A percentile compares a stretch with the other conserved stretches of the same genome.
Conservation (phyloP, 64 coral and sea anemone species). For the Dendrophyllia cribrosa region DNA sequence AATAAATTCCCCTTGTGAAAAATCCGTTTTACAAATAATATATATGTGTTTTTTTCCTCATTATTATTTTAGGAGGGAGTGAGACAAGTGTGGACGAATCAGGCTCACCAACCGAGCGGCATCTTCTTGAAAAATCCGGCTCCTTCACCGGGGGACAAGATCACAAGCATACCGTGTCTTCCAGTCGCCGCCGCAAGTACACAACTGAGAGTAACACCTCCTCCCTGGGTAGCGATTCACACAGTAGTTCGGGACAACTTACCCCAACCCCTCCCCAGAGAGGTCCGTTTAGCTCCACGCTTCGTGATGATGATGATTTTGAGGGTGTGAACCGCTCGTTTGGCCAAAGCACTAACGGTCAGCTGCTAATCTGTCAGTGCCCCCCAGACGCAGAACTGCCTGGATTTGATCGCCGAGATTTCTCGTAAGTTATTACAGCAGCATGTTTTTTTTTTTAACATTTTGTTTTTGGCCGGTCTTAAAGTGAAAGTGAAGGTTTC, state of each 20-base stretch:
- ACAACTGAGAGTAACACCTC: slow-evolving; percentile 47
- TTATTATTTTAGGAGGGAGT: slow-evolving; percentile 31
- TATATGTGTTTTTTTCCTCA: not conserved
- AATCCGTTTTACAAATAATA: too few species aligned
- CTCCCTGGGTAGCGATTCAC: slow-evolving; percentile 64
- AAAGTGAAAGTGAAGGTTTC: too few species aligned
- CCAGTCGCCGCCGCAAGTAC: slow-evolving; percentile 44
- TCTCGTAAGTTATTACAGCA: slow-evolving; percentile 78
- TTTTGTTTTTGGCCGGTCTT: not conserved
- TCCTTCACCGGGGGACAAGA: slow-evolving; percentile 36
- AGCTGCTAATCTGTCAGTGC: slow-evolving; percentile 87
- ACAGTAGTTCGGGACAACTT: slow-evolving; percentile 37
- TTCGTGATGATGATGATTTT: slow-evolving; percentile 59
- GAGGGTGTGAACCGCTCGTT: slow-evolving; percentile 79
- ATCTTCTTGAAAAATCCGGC: slow-evolving; percentile 30
- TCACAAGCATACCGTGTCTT: not conserved
- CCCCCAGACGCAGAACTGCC: slow-evolving; percentile 91
- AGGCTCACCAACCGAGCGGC: slow-evolving; percentile 40
- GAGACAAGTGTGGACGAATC: slow-evolving; percentile 41
- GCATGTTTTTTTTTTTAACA: not conserved
- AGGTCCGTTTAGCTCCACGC: slow-evolving; percentile 38
- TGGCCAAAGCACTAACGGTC: slow-evolving; percentile 65
- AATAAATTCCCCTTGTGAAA: too few species aligned
- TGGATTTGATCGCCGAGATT: slow-evolving; percentile 86
- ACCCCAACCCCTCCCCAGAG: slow-evolving; percentile 44